phyloP scores from a whole-genome alignment of 2,797 vertebrate genomes.

The Poecilia velifera region DNA sequence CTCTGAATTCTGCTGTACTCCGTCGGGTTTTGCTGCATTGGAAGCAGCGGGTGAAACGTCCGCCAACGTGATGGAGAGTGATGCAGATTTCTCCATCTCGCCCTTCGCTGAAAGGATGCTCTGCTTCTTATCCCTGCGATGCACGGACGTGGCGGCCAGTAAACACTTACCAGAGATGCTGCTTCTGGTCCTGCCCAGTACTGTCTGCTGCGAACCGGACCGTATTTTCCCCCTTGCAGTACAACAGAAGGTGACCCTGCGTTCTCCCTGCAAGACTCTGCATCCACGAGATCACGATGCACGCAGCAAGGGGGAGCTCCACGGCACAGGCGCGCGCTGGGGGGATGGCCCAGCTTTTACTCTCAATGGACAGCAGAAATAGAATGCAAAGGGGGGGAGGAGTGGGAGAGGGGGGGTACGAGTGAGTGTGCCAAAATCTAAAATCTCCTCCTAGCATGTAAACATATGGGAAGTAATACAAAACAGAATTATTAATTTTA shows the following conservation, averaged over 20 bases:
- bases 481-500: neutral
- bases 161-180: slow-evolving; percentile 68
- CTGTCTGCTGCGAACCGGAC: slow-evolving; percentile 49
- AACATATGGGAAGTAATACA: neutral
- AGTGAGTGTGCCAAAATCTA: slow-evolving; percentile 9
- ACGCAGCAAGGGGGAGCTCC: slow-evolving; percentile 79
- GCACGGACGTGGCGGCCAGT: slow-evolving; percentile 39
- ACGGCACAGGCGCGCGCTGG: slow-evolving; percentile 67
- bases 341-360: slow-evolving; percentile 69
- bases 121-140: slow-evolving; percentile 38
- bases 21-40: slow-evolving; percentile 14
- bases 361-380: slow-evolving; percentile 59
- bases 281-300: slow-evolving; percentile 81
- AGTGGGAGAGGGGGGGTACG: neutral
- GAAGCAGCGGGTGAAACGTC: slow-evolving; percentile 2
- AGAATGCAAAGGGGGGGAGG: slow-evolving; percentile 9
- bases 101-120: slow-evolving; percentile 56
- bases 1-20: slow-evolving; percentile 16
- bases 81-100: slow-evolving; percentile 60
- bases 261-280: slow-evolving; percentile 74
- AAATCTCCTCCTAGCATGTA: neutral
- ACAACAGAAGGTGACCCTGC: slow-evolving; percentile 85
- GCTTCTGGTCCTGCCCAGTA: slow-evolving; percentile 27
- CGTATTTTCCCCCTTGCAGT: slow-evolving; percentile 66
- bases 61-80: slow-evolving; percentile 25